phyloP scores from a whole-genome alignment of 2,888 invertebrate genomes.

The Pegoplata infirma region DNA sequence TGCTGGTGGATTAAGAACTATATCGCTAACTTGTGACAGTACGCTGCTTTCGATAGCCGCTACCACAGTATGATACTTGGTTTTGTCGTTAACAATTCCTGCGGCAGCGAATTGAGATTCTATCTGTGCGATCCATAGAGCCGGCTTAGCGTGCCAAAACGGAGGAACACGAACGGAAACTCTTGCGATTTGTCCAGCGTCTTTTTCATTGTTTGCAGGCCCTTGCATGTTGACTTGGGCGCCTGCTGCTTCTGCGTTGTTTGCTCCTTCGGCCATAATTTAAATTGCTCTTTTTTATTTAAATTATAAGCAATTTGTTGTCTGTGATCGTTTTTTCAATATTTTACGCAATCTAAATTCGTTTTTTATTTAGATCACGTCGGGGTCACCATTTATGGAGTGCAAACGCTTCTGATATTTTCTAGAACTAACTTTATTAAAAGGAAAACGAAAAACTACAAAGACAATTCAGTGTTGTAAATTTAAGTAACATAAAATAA shows the following conservation, averaged over 20 bases:
- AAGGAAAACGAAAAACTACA: too few species aligned
- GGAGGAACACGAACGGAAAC: constrained; percentile 21
- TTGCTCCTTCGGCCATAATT: background rate
- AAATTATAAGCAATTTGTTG: too few species aligned
- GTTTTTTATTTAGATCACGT: too few species aligned
- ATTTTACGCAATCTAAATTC: too few species aligned
- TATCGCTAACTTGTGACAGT: constrained; percentile 64
- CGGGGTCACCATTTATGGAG: too few species aligned
- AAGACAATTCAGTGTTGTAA: too few species aligned
- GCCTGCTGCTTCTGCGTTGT: background rate
- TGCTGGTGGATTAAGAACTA: constrained; percentile 62
- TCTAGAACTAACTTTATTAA: too few species aligned
- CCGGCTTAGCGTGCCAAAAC: constrained; percentile 36
- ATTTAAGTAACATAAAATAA: too few species aligned
- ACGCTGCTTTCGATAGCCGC: constrained; percentile 65
- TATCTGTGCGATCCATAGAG: constrained; percentile 60
- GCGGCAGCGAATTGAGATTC: constrained; percentile 63
- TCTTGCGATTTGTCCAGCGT: constrained; percentile 4
- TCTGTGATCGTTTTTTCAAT: too few species aligned
- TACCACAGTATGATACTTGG: constrained; percentile 66
- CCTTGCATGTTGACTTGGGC: background rate
- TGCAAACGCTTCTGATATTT: too few species aligned
- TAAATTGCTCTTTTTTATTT: too few species aligned
- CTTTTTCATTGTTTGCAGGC: background rate
- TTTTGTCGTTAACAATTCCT: constrained; percentile 61